A percentile compares a stretch with the other conserved stretches of the same genome.
phyloP scores from a whole-genome alignment of 2,113 vertebrate genomes.

The Sceloporus tristichus region DNA sequence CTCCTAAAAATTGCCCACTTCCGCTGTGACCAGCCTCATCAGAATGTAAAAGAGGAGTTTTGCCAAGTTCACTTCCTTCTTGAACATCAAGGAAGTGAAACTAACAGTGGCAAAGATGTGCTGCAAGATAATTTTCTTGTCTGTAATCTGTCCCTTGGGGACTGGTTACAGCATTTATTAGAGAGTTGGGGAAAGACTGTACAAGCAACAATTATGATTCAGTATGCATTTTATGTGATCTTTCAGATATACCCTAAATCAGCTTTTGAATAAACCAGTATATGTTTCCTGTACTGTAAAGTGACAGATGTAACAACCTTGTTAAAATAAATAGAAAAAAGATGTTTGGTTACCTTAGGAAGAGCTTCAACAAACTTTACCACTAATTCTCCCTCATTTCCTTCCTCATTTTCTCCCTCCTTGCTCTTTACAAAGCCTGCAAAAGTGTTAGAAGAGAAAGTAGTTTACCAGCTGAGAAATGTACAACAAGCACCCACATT shows the following conservation, averaged over 20 bases:
- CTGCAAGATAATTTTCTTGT: not conserved
- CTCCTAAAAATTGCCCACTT: not conserved
- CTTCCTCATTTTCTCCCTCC: conserved; percentile 93
- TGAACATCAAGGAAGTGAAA: not conserved
- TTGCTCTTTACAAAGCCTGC: conserved; percentile 92
- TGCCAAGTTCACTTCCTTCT: conserved; percentile 12
- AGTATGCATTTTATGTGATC: not conserved
- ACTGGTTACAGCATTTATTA: not conserved
- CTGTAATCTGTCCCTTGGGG: not conserved
- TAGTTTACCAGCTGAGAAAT: conserved; percentile 12
- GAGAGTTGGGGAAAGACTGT: not conserved
- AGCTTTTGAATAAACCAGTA: not conserved
- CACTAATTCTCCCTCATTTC: conserved; percentile 86
- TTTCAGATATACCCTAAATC: not conserved
- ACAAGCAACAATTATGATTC: not conserved
- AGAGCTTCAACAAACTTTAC: conserved; percentile 86
- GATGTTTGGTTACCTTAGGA: conserved; percentile 84
- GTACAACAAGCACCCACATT: conserved; percentile 21
- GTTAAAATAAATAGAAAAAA: not conserved
- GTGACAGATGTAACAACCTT: conserved; percentile 11
- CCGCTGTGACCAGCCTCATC: not conserved
- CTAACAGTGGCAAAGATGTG: not conserved
- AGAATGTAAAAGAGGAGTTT: conserved; percentile 2
- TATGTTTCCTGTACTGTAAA: not conserved
- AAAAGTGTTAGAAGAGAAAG: conserved; percentile 34